Evolutionary conservation across 2,113 vertebrate species (phyloP).

Genomic region (Gymnorhina tibicen): DNA sequence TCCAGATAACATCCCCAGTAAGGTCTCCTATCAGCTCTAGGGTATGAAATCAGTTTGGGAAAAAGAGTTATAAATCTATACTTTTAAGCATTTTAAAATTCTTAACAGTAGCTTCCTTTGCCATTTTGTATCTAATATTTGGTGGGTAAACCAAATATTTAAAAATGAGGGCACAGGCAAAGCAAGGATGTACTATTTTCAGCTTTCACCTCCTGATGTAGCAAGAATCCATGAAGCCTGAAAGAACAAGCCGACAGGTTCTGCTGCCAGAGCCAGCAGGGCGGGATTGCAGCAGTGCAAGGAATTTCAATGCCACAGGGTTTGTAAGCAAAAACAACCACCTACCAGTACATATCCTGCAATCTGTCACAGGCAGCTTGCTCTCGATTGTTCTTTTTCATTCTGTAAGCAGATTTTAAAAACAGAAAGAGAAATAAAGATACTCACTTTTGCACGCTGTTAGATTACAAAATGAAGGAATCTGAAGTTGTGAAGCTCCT

Average conservation of each 20-base stretch:
- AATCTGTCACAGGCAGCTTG: neutral
- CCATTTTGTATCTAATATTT: neutral
- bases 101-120: neutral
- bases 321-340: neutral
- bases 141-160: neutral
- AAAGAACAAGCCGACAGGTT: neutral
- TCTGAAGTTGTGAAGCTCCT: rapidly evolving
- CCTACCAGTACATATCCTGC: neutral
- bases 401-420: neutral
- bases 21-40: neutral
- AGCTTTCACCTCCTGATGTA: neutral
- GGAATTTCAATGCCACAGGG: neutral
- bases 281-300: neutral
- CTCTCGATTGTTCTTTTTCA: neutral
- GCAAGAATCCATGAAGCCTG: neutral
- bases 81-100: neutral
- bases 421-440: neutral
- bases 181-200: neutral
- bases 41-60: neutral
- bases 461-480: neutral
- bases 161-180: neutral
- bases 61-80: neutral
- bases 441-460: neutral
- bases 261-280: neutral
- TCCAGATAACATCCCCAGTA: neutral